phyloP scores from a whole-genome alignment of 2,888 invertebrate species.

The Eristalinus aeneus region DNA sequence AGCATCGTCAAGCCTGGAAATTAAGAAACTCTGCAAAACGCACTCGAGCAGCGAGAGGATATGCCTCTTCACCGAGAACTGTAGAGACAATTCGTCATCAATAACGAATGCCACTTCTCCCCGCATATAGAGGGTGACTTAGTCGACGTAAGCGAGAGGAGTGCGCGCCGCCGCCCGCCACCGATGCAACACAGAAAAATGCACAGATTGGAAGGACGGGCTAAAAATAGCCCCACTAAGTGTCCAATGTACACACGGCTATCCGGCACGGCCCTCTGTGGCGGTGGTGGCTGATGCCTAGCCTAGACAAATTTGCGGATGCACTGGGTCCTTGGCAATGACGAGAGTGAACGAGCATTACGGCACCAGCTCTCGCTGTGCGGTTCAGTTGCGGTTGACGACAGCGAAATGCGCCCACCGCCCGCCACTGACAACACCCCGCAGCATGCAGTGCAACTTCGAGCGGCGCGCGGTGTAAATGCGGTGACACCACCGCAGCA shows the following conservation, averaged over 20 bases:
- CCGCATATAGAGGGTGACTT: conserved; percentile 17
- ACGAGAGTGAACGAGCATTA: conserved; percentile 19
- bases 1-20: conserved; percentile 29
- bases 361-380: conserved; percentile 49
- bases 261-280: conserved; percentile 15
- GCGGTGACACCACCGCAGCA: conserved; percentile 39
- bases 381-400: conserved; percentile 51
- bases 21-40: conserved; percentile 34
- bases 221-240: conserved; percentile 54
- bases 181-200: conserved; percentile 4
- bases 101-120: conserved; percentile 52
- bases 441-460: conserved; percentile 27
- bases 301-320: conserved; percentile 68
- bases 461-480: conserved; percentile 26
- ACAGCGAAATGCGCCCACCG: conserved; percentile 31
- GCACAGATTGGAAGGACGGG: conserved; percentile 53
- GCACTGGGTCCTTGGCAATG: conserved; percentile 65
- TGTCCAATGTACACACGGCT: conserved; percentile 30
- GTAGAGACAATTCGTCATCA: conserved; percentile 43
- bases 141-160: conserved; percentile 7
- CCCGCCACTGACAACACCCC: conserved; percentile 14
- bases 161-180: neutral
- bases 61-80: conserved; percentile 11
- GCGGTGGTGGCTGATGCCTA: conserved; percentile 29
- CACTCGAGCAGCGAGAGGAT: neutral